These are phyloP conservation scores for Litoditis marina DNA, from an alignment of 2,888 invertebrate species.

Conservation along the genomic window DNA sequence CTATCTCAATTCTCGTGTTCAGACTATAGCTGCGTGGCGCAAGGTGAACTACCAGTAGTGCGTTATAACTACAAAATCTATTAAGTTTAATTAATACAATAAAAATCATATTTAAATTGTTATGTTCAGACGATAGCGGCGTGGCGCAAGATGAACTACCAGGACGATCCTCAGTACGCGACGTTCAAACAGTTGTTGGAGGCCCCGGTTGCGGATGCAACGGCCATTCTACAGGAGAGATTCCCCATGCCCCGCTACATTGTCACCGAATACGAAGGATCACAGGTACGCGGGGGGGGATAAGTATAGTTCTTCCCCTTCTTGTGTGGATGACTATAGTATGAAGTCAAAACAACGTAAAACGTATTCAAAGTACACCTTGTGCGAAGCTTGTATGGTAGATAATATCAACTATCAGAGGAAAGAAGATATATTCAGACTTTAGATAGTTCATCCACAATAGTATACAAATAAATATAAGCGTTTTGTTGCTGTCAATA, in stretches of 20 bases:
- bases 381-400: too few species aligned
- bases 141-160: slow-evolving; percentile 92
- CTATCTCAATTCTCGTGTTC: slow-evolving; percentile 23
- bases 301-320: neutral
- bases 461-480: too few species aligned
- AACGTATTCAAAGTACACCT: neutral
- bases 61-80: too few species aligned
- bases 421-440: neutral
- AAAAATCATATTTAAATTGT: too few species aligned
- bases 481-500: too few species aligned
- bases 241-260: slow-evolving; percentile 99
- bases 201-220: slow-evolving; percentile 73
- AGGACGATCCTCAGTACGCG: slow-evolving; percentile 93
- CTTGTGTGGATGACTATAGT: neutral
- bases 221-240: slow-evolving; percentile 79
- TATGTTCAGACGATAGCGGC: slow-evolving; percentile 82
- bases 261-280: slow-evolving; percentile 97
- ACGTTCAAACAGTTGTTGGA: slow-evolving; percentile 91
- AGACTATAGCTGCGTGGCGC: slow-evolving; percentile 97
- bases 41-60: slow-evolving; percentile 89
- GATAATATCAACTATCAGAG: slow-evolving; percentile 89
- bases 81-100: neutral
- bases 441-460: too few species aligned
- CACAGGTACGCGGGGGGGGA: slow-evolving; percentile 73
- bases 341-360: neutral